Percentiles rank a stretch among this genome's conserved stretches.
phyloP scores from a whole-genome alignment of 2,888 invertebrate genomes.

The Apamea anceps region DNA sequence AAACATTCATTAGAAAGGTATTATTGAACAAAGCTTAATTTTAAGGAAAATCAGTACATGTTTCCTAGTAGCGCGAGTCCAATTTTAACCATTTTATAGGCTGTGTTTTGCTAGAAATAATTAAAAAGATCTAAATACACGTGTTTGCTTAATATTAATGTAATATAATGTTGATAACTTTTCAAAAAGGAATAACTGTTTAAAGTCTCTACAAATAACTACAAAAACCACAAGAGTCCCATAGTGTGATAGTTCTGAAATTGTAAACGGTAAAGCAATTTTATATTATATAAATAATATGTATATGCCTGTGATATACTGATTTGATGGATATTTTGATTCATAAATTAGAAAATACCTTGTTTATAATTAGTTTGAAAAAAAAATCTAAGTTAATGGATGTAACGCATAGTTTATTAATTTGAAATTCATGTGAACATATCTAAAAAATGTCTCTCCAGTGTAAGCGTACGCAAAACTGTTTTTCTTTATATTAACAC shows the following conservation, averaged over 20 bases:
- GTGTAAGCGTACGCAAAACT: slow-evolving; percentile 15
- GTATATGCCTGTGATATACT: slow-evolving; percentile 77
- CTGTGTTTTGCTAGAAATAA: slow-evolving; percentile 12
- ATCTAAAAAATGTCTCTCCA: slow-evolving; percentile 13
- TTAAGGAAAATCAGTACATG: slow-evolving; percentile 2
- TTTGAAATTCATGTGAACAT: slow-evolving; percentile 26
- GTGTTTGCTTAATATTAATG: neutral
- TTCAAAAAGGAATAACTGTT: slow-evolving; percentile 10
- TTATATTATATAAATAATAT: slow-evolving; percentile 62
- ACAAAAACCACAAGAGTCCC: slow-evolving; percentile 53
- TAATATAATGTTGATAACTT: neutral
- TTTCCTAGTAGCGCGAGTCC: neutral
- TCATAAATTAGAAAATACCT: slow-evolving; percentile 62
- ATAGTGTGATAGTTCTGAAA: slow-evolving; percentile 46
- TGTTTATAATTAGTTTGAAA: slow-evolving; percentile 53
- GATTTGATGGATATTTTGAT: slow-evolving; percentile 67
- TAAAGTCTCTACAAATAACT: slow-evolving; percentile 3
- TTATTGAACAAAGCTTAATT: neutral
- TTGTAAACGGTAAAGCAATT: slow-evolving; percentile 60
- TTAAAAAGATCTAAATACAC: neutral
- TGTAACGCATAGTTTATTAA: slow-evolving; percentile 23
- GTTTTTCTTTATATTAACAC: slow-evolving; percentile 16
- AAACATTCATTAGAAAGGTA: neutral
- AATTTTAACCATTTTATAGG: neutral
- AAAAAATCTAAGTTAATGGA: slow-evolving; percentile 24